A percentile compares a stretch with the other conserved stretches of the same genome.
These are phyloP conservation scores for Phrynocephalus versicolor DNA, from an alignment of 2,113 vertebrate species.

Conservation along the genomic window DNA sequence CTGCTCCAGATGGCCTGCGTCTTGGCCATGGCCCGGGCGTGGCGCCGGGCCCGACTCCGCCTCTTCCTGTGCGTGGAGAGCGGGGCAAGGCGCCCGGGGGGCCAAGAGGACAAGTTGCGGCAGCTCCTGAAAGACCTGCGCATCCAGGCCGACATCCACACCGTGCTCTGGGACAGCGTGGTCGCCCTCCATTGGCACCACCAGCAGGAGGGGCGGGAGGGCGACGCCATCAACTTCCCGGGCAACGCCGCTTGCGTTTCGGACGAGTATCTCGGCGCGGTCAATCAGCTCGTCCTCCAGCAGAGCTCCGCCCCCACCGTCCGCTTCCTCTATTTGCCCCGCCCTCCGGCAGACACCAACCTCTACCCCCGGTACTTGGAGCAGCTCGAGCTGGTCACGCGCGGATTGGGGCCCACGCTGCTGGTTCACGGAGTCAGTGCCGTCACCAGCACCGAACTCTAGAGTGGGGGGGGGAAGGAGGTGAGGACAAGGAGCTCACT, in stretches of 20 bases:
- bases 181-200: constrained; percentile 88
- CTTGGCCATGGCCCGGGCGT: constrained; percentile 86
- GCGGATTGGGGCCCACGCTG: constrained; percentile 86
- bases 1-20: constrained; percentile 91
- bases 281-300: constrained; percentile 83
- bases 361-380: constrained; percentile 83
- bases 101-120: constrained; percentile 83
- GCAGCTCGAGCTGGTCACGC: constrained; percentile 87
- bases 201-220: constrained; percentile 22
- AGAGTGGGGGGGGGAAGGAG: constrained; percentile 10
- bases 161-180: constrained; percentile 86
- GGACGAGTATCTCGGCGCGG: constrained; percentile 82
- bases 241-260: constrained; percentile 82
- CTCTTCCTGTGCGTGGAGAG: constrained; percentile 90
- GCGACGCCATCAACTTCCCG: constrained; percentile 78
- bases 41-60: constrained; percentile 83
- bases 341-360: constrained; percentile 84
- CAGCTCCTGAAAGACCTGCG: constrained; percentile 86
- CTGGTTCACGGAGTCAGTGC: constrained; percentile 90
- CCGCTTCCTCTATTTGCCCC: constrained; percentile 88
- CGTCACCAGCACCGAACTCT: constrained; percentile 90
- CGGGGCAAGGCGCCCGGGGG: constrained; percentile 77
- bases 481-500: too few species aligned
- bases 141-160: constrained; percentile 83
- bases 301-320: constrained; percentile 76